Evolutionary conservation across 92 coral and sea anemone genomes (phyloP).

Genomic region (Parazoanthus darwini): DNA sequence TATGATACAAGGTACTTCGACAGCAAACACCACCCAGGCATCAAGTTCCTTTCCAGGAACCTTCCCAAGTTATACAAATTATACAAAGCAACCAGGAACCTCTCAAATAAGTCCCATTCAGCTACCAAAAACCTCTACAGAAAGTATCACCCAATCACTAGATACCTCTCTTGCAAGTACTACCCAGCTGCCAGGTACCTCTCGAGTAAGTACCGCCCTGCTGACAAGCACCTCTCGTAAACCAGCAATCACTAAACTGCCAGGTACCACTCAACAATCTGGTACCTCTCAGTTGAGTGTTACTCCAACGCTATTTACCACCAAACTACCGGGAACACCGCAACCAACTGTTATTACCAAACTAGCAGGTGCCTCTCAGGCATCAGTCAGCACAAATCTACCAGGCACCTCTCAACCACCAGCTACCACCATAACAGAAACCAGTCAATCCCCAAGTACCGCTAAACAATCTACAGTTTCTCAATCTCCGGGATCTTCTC

Average conservation of each 20-base stretch:
- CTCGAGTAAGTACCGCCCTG: background rate
- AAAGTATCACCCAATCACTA: background rate
- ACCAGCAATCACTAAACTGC: background rate
- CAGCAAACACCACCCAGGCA: background rate
- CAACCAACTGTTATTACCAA: background rate
- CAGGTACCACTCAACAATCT: background rate
- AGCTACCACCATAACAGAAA: background rate
- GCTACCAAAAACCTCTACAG: background rate
- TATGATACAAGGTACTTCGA: background rate
- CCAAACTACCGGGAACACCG: background rate
- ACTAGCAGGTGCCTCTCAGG: background rate
- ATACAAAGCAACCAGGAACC: background rate
- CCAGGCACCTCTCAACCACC: conserved; percentile 5
- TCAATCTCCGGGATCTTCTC: background rate
- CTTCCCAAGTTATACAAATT: no score
- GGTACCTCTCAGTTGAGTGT: background rate
- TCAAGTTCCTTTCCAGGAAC: background rate
- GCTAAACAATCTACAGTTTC: background rate
- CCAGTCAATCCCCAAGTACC: background rate
- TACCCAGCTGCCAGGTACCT: background rate
- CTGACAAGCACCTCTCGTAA: background rate
- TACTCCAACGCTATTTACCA: background rate
- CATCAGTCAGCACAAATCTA: background rate
- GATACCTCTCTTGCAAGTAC: conserved; percentile 4
- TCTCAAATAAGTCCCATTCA: background rate